These are phyloP conservation scores for Leptoclinus maculatus DNA, from an alignment of 2,797 vertebrate genomes.

Conservation along the genomic window DNA sequence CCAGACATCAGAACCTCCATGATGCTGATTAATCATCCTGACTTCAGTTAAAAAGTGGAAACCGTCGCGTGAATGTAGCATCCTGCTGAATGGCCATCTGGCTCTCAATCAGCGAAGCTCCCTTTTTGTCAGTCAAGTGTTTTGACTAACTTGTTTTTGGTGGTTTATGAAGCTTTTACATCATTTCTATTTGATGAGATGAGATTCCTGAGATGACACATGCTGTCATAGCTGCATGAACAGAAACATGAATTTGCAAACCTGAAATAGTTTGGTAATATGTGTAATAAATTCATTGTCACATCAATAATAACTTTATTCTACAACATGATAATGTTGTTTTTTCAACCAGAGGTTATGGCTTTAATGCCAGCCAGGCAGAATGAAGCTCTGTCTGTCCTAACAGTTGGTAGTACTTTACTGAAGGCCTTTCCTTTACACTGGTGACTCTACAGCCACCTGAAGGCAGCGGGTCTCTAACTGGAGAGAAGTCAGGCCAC, in stretches of 20 bases:
- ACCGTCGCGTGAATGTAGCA: too few relatives aligned
- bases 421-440: not conserved
- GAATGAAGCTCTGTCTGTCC: not conserved
- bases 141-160: not conserved
- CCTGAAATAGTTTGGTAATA: not conserved
- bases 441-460: not conserved
- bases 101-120: too few relatives aligned
- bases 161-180: not conserved
- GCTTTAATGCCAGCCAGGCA: not conserved
- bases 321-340: not conserved
- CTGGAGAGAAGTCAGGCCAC: not conserved
- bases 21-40: not conserved
- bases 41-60: too few relatives aligned
- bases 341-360: not conserved
- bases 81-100: too few relatives aligned
- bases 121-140: too few relatives aligned
- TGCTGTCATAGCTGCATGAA: not conserved
- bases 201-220: not conserved
- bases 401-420: not conserved
- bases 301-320: too few relatives aligned
- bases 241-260: not conserved
- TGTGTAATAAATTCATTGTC: not conserved
- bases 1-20: not conserved
- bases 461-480: not conserved
- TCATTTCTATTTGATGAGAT: not conserved